Percentiles rank a stretch among this genome's conserved stretches.
These are phyloP conservation scores for Rhinogobio ventralis DNA, from an alignment of 2,797 vertebrate species.

Conservation along the genomic window DNA sequence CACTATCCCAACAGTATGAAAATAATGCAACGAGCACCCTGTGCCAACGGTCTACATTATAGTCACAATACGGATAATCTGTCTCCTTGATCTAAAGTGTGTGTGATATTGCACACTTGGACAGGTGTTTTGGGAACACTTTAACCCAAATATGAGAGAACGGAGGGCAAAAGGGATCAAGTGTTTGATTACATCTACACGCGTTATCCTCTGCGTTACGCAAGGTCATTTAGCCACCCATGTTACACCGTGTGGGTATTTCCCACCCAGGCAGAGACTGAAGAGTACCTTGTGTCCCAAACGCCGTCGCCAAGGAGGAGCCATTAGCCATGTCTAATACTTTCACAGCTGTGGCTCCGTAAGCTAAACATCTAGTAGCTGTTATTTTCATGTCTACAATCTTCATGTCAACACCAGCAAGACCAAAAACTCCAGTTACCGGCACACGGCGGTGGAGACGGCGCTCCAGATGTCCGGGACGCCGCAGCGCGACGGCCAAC, in stretches of 20 bases:
- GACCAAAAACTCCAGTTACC: constrained; percentile 56
- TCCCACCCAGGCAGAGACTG: constrained; percentile 24
- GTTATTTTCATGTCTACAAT: constrained; percentile 59
- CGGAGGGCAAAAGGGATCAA: constrained; percentile 25
- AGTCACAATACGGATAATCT: constrained; percentile 53
- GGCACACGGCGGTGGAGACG: constrained; percentile 54
- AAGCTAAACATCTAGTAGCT: constrained; percentile 56
- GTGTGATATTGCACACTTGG: neutral
- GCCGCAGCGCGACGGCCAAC: constrained; percentile 52
- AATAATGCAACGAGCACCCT: constrained; percentile 5
- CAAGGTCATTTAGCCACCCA: constrained; percentile 22
- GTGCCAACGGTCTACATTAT: neutral
- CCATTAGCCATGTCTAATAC: constrained; percentile 44
- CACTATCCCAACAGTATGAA: constrained; percentile 29
- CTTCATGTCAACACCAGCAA: constrained; percentile 54
- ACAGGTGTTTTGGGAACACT: constrained; percentile 49
- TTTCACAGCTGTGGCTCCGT: constrained; percentile 41
- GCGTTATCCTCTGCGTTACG: neutral
- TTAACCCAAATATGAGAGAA: constrained; percentile 29
- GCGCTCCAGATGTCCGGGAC: constrained; percentile 66
- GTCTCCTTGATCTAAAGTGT: constrained; percentile 50
- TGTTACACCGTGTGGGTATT: constrained; percentile 11
- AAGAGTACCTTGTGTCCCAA: constrained; percentile 18
- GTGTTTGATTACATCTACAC: constrained; percentile 10
- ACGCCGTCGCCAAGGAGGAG: neutral